Conservation (phyloP, 2,113 vertebrate species). For the Lasiurus borealis region DNA sequence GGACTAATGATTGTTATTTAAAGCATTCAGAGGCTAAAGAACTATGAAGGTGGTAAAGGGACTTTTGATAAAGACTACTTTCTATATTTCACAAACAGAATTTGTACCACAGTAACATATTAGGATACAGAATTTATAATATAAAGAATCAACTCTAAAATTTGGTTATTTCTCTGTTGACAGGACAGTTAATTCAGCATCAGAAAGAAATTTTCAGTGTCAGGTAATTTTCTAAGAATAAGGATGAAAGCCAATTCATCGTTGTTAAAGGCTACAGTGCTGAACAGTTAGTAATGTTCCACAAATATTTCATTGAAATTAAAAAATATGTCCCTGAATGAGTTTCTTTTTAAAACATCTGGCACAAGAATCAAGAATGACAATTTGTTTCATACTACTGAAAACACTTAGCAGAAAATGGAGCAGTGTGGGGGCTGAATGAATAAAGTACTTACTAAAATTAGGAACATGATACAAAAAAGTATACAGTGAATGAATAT, state of each 20-base stretch:
- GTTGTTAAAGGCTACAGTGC: not conserved
- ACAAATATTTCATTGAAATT: constrained; percentile 57
- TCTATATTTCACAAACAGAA: constrained; percentile 2
- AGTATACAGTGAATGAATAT: not conserved
- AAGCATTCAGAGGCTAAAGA: not conserved
- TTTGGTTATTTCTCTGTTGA: constrained; percentile 40
- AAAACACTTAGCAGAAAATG: constrained; percentile 29
- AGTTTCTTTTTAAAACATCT: constrained; percentile 56
- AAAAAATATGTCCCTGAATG: constrained; percentile 45
- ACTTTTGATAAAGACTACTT: not conserved
- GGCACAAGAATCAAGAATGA: constrained; percentile 36
- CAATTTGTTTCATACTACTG: constrained; percentile 29
- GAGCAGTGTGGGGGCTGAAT: not conserved
- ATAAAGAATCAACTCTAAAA: constrained; percentile 47
- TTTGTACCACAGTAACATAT: not conserved
- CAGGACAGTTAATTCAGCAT: constrained; percentile 9
- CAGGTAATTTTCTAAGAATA: constrained; percentile 29
- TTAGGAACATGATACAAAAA: not conserved
- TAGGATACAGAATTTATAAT: constrained; percentile 28
- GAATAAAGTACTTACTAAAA: constrained; percentile 44
- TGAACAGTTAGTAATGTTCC: constrained; percentile 23
- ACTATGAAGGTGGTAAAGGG: not conserved
- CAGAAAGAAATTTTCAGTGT: not conserved
- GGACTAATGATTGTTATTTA: not conserved
- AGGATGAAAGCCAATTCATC: not conserved